Base-by-base conservation (phyloP, 2,888 invertebrate genomes). In the Drosophila setosimentum region DNA sequence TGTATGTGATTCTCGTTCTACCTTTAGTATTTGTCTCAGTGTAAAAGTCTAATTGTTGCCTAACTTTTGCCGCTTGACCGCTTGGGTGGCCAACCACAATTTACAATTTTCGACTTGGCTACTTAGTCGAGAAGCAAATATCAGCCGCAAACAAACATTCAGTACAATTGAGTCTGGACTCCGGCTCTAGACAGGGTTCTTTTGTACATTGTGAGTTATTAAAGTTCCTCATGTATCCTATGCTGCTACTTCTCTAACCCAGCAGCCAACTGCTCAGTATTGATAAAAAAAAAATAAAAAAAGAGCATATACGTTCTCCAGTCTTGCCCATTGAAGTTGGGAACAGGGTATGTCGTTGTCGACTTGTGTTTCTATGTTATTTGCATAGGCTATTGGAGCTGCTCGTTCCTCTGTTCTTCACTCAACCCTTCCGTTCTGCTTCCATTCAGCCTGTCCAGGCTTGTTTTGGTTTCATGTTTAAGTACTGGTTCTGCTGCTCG, bases 81-180 rank as follows among this genome's bases (percentile, higher is more conserved):
- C 54, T 59, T 40, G 57, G 40, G 48, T 67, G 40, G 53, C 45
- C 59, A 63, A 53, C 53, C 37, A 55, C 61, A 73, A 70, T 69
- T 63, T 73, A 54, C 33, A 69, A 69, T 81, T 78, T 50, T 48
- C 51, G 45, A 53, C 64, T 67, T 65, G 55, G 49, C 73, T 80
- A 63, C 77, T 72, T 68, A 68, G 51, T 49, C 60, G 53, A 33
- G 48, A 48, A 13, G 55, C 77, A 77, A 63, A 80, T 61, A 71
- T 71, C 58, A 67, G 55, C n/a, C 54, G 35, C 78, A 64, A 61
- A 71, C 63, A 76, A 74, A 66, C 27, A 79, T 53, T 51, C 62
- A 21, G 21, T 37, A 21, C 42, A 69, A 57, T 59, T 66, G 58
- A 40, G 50, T 27, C 30, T 53, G 18, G 8, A 18, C 50, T 40